phyloP scores from a whole-genome alignment of 2,888 invertebrate species.

The Cantharis rufa region DNA sequence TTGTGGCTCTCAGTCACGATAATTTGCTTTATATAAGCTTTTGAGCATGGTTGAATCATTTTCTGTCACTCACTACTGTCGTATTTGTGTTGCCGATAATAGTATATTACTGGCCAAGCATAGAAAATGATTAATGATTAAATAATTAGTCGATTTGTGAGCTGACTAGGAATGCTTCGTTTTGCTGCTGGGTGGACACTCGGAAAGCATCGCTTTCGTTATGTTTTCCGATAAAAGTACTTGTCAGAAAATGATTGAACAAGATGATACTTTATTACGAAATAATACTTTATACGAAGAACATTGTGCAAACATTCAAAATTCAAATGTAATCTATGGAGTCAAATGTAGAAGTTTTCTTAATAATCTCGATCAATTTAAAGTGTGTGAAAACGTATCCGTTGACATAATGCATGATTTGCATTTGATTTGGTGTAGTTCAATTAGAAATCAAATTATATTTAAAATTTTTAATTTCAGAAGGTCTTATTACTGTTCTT shows the following conservation, averaged over 20 bases:
- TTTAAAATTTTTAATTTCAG: conserved; percentile 10
- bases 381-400: conserved; percentile 19
- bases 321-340: conserved; percentile 1
- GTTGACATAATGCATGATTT: conserved; percentile 34
- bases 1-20: conserved; percentile 25
- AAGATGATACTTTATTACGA: conserved; percentile 13
- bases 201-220: too few relatives aligned
- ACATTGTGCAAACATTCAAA: background rate
- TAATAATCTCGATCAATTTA: conserved; percentile 29
- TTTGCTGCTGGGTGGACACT: too few relatives aligned
- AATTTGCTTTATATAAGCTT: too few relatives aligned
- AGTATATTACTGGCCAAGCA: too few relatives aligned
- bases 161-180: too few relatives aligned
- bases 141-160: too few relatives aligned
- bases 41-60: conserved; percentile 37
- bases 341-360: background rate
- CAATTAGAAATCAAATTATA: conserved; percentile 5
- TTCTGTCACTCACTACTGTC: conserved; percentile 33
- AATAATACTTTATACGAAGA: conserved; percentile 5
- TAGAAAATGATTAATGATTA: too few relatives aligned
- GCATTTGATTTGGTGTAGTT: conserved; percentile 25
- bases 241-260: conserved; percentile 1
- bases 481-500: background rate
- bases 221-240: conserved; percentile 20
- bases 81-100: conserved; percentile 32